Conservation (phyloP, 2,888 invertebrate species). For the Drosophila birchii region DNA sequence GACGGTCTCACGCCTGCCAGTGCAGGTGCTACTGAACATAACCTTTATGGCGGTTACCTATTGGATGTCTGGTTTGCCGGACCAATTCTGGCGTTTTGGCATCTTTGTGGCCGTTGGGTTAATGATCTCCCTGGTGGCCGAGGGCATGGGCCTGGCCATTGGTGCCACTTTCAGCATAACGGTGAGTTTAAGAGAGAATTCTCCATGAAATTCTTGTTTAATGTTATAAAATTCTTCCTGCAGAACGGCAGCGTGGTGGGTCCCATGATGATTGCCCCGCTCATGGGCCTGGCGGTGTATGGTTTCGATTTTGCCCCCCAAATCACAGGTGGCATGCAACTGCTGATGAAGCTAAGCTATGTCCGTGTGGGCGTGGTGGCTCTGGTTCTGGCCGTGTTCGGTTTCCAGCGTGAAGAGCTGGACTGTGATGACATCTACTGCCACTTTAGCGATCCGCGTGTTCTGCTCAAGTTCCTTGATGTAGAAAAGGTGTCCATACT, state of each 20-base stretch:
- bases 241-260: conserved; percentile 90
- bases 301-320: conserved; percentile 89
- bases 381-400: conserved; percentile 88
- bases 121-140: conserved; percentile 90
- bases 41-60: conserved; percentile 87
- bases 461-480: conserved; percentile 87
- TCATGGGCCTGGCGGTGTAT: conserved; percentile 89
- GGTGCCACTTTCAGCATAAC: conserved; percentile 89
- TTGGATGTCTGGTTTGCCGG: conserved; percentile 89
- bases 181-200: conserved; percentile 84
- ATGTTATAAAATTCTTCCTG: conserved; percentile 30
- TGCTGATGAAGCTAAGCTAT: conserved; percentile 88
- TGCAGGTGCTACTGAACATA: conserved; percentile 86
- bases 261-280: conserved; percentile 88
- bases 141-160: conserved; percentile 91
- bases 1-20: conserved; percentile 87
- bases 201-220: not conserved
- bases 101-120: conserved; percentile 89
- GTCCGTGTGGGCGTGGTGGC: conserved; percentile 88
- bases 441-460: conserved; percentile 88
- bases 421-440: conserved; percentile 88
- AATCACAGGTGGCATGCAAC: conserved; percentile 87
- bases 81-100: conserved; percentile 87
- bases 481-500: conserved; percentile 87
- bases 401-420: conserved; percentile 86